phyloP scores from a whole-genome alignment of 2,888 invertebrate genomes.

The Amphipoea lucens region DNA sequence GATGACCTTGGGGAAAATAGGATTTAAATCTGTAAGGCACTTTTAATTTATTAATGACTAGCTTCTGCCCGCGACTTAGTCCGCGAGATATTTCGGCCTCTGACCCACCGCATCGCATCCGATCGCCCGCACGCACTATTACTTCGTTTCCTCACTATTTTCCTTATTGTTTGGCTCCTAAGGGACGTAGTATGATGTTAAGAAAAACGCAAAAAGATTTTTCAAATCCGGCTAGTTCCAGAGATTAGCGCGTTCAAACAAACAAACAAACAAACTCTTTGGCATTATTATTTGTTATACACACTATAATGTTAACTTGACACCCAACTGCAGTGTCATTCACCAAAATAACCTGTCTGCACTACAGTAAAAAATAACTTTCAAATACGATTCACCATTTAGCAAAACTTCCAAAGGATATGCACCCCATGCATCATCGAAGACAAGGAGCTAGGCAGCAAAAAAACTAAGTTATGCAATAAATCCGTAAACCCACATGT shows the following conservation, averaged over 20 bases:
- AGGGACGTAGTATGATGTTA: not conserved
- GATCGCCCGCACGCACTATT: not conserved
- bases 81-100: no score
- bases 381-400: not conserved
- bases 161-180: not conserved
- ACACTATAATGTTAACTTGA: not conserved
- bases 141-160: not conserved
- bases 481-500: slow-evolving; percentile 84
- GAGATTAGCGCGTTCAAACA: not conserved
- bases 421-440: slow-evolving; percentile 52
- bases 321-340: not conserved
- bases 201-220: not conserved
- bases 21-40: not conserved
- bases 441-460: slow-evolving; percentile 46
- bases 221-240: not conserved
- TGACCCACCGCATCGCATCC: not conserved
- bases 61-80: no score
- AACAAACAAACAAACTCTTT: not conserved
- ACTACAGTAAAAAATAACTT: not conserved
- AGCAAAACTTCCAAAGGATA: slow-evolving; percentile 45
- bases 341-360: not conserved
- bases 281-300: not conserved
- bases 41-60: not conserved
- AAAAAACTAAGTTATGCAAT: slow-evolving; percentile 76
- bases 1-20: not conserved